Percentiles rank a stretch among this genome's conserved stretches.
Conservation (phyloP, 2,888 invertebrate species). For the Caenorhabditis sp. region DNA sequence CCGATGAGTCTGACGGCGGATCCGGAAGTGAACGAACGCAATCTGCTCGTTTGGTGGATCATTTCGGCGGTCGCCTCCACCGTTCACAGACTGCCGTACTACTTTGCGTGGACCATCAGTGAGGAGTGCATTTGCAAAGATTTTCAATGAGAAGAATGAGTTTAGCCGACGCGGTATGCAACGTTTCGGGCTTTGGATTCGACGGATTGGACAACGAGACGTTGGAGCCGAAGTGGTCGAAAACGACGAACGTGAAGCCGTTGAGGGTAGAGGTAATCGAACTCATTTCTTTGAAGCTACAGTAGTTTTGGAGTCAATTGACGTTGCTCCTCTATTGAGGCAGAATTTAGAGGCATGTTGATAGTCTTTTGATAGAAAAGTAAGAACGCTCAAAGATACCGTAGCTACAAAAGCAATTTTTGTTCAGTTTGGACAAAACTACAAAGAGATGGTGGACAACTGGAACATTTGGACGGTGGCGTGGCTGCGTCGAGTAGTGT, state of each 20-base stretch:
- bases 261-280: conserved; percentile 87
- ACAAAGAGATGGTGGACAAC: conserved; percentile 89
- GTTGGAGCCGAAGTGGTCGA: conserved; percentile 90
- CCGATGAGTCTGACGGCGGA: conserved; percentile 45
- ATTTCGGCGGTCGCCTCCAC: conserved; percentile 64
- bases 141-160: neutral
- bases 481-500: conserved; percentile 93
- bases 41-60: conserved; percentile 62
- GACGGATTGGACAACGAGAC: conserved; percentile 85
- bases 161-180: conserved; percentile 91
- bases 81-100: conserved; percentile 77
- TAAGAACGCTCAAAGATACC: too few relatives aligned
- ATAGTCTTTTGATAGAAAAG: too few relatives aligned
- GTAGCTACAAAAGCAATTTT: neutral
- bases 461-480: conserved; percentile 96
- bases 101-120: conserved; percentile 79
- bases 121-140: neutral
- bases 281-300: neutral
- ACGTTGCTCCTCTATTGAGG: too few relatives aligned
- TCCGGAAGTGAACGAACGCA: conserved; percentile 34
- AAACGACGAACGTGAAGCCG: conserved; percentile 92
- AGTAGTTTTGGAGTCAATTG: too few relatives aligned
- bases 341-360: too few relatives aligned
- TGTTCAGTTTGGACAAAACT: conserved; percentile 87
- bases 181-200: conserved; percentile 92